Evolutionary conservation across 2,888 invertebrate genomes (phyloP).

Genomic region (Seira ritae): DNA sequence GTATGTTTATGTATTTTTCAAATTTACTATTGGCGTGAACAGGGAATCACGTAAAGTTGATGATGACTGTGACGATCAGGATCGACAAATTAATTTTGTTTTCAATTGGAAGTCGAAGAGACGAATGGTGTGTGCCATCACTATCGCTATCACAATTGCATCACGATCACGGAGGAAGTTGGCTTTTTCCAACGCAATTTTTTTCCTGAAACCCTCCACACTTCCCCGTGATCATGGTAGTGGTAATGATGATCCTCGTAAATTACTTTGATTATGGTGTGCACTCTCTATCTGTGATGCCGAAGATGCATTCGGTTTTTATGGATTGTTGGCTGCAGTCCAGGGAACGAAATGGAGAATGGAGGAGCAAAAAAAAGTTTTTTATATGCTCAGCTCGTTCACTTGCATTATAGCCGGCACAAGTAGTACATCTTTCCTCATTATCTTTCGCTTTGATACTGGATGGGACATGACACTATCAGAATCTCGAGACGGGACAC

Average conservation of each 20-base stretch:
- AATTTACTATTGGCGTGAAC: neutral
- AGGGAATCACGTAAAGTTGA: neutral
- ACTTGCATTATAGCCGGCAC: neutral
- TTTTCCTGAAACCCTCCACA: neutral
- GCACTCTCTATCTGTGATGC: neutral
- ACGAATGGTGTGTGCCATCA: neutral
- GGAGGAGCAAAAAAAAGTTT: neutral
- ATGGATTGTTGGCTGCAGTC: neutral
- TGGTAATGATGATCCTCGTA: slow-evolving; percentile 11
- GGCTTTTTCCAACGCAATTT: neutral
- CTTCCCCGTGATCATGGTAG: neutral
- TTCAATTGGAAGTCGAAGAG: neutral
- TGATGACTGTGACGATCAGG: too few relatives aligned
- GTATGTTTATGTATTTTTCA: too few relatives aligned
- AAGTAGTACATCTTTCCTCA: neutral
- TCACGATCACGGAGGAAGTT: neutral
- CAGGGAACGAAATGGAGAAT: neutral
- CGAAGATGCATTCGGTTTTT: neutral
- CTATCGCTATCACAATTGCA: too few relatives aligned
- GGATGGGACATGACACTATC: neutral
- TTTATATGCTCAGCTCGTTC: too few relatives aligned
- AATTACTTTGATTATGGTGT: slow-evolving; percentile 5
- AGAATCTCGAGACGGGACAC: too few relatives aligned
- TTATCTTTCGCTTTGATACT: neutral
- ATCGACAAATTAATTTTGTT: slow-evolving; percentile 5